Evolutionary conservation across 2,113 vertebrate genomes (phyloP).

Genomic region (Hydrolagus affinis): DNA sequence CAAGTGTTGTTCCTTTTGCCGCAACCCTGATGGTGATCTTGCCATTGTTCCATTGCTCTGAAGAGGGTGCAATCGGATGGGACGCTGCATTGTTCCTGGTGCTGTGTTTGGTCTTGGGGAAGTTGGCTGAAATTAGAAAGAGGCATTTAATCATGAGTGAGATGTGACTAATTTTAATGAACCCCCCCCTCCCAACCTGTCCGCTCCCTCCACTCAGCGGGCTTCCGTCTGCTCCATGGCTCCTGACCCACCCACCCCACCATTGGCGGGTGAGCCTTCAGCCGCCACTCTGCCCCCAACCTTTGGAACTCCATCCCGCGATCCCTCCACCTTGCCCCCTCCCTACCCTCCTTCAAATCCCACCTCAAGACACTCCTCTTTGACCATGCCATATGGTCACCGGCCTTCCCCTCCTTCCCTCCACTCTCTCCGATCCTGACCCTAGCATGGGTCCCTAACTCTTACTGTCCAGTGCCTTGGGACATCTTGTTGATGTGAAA

Average conservation of each 20-base stretch:
- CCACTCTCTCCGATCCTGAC: background rate
- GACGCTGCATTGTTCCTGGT: conserved; percentile 66
- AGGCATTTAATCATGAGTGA: background rate
- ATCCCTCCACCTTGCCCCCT: background rate
- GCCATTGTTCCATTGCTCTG: conserved; percentile 43
- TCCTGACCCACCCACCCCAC: no score
- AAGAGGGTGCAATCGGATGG: conserved; percentile 62
- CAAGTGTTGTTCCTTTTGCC: conserved; percentile 43
- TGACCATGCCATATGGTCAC: background rate
- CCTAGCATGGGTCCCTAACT: no score
- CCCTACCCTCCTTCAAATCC: background rate
- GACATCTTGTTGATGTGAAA: no score
- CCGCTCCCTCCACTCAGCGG: background rate
- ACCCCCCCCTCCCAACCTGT: no score
- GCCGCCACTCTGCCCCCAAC: no score
- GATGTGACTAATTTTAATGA: background rate
- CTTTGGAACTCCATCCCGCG: no score
- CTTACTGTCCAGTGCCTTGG: no score
- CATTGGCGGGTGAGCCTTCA: no score
- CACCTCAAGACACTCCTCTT: no score
- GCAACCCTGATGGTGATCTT: conserved; percentile 43
- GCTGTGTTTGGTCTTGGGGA: conserved; percentile 70
- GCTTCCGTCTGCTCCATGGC: no score
- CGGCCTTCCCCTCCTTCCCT: no score
- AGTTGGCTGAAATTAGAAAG: conserved; percentile 48